Percentiles rank a stretch among this genome's conserved stretches.
phyloP scores from a whole-genome alignment of 2,888 invertebrate genomes.

The Argyra leucocephala region DNA sequence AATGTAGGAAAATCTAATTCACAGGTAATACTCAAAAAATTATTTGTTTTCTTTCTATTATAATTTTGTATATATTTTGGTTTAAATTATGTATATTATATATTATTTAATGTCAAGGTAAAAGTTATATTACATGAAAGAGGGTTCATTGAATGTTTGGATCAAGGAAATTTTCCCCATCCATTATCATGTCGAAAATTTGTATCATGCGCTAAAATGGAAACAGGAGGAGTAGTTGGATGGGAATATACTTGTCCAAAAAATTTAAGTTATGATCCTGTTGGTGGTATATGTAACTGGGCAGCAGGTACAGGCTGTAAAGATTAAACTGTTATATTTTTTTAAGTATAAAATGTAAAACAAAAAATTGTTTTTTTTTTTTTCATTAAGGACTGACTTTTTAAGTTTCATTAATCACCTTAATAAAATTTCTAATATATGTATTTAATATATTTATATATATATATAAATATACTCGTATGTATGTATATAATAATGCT shows the following conservation, averaged over 20 bases:
- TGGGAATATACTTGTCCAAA: slow-evolving; percentile 85
- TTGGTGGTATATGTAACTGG: slow-evolving; percentile 88
- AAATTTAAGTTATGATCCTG: slow-evolving; percentile 76
- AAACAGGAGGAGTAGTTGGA: slow-evolving; percentile 65
- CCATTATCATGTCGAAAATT: slow-evolving; percentile 84
- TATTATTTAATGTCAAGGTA: slow-evolving; percentile 25
- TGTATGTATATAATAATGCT: too few species aligned
- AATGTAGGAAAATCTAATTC: slow-evolving; percentile 47
- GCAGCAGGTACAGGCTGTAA: slow-evolving; percentile 70
- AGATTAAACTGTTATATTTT: too few species aligned
- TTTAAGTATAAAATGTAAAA: too few species aligned
- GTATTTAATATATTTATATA: too few species aligned
- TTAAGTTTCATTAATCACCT: too few species aligned
- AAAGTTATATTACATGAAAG: slow-evolving; percentile 53
- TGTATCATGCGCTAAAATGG: slow-evolving; percentile 78
- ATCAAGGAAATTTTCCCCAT: slow-evolving; percentile 86
- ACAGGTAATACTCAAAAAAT: slow-evolving; percentile 38
- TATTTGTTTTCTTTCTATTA: not conserved
- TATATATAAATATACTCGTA: too few species aligned
- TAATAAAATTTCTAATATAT: too few species aligned
- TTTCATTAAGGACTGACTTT: too few species aligned
- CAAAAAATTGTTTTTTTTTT: too few species aligned
- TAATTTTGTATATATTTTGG: not conserved
- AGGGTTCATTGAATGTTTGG: slow-evolving; percentile 72
- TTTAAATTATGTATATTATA: not conserved